Evolutionary conservation across 2,113 vertebrate genomes (phyloP).

Genomic region (Porphyrio hochstetteri): DNA sequence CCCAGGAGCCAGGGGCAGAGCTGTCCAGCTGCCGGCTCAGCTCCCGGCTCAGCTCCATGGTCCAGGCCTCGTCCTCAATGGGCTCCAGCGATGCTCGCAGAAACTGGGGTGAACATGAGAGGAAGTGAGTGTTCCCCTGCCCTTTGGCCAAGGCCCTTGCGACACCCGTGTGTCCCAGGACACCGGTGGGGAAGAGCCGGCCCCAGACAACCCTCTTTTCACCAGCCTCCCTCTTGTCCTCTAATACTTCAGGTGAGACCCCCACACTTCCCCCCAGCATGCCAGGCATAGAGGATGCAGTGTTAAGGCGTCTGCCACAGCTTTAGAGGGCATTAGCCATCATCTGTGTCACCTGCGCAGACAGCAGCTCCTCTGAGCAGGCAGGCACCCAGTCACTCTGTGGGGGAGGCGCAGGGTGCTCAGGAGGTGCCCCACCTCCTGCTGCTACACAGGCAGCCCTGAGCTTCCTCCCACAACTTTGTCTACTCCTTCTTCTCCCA

Average conservation of each 20-base stretch:
- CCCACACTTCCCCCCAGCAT: too few species aligned
- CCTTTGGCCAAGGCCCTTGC: not conserved
- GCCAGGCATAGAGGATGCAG: not conserved
- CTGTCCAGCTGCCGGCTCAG: not conserved
- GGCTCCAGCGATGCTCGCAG: not conserved
- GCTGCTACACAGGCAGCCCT: not conserved
- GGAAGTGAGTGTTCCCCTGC: not conserved
- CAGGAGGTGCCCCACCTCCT: not conserved
- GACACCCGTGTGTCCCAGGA: fast-evolving
- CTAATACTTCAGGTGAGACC: not conserved
- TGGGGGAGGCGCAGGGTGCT: not conserved
- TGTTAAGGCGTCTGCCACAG: not conserved
- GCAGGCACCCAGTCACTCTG: not conserved
- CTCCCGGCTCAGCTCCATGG: not conserved
- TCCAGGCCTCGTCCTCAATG: not conserved
- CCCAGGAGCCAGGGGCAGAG: not conserved
- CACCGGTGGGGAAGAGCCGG: not conserved
- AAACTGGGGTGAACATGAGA: not conserved
- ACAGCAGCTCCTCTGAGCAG: not conserved
- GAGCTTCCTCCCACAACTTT: not conserved
- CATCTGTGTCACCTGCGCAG: not conserved
- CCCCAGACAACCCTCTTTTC: not conserved
- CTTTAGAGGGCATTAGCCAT: not conserved
- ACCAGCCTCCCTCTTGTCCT: not conserved
- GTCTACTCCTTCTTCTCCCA: not conserved